A percentile compares a stretch with the other conserved stretches of the same genome.
phyloP scores from a whole-genome alignment of 2,797 vertebrate genomes.

The Heteromormyrus szaboi region DNA sequence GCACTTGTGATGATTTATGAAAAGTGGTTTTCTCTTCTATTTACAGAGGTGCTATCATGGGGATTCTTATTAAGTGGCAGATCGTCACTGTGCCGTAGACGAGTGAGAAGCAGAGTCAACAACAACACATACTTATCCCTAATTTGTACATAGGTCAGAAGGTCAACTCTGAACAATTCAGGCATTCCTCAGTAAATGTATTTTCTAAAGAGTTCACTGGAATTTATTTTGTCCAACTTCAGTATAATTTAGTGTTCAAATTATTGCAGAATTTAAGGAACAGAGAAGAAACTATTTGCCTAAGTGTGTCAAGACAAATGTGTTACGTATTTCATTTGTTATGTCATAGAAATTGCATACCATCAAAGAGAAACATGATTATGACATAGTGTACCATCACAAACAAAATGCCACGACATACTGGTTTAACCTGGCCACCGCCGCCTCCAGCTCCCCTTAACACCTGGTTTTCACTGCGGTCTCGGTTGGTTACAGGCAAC shows the following conservation, averaged over 20 bases:
- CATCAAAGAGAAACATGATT: not conserved
- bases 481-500: not conserved
- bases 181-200: not conserved
- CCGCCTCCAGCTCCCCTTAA: not conserved
- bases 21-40: not conserved
- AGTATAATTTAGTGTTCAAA: not conserved
- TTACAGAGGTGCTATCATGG: not conserved
- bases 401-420: not conserved
- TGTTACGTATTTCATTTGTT: not conserved
- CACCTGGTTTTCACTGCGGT: not conserved
- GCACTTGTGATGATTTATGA: not conserved
- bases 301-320: not conserved
- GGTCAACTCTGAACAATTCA: not conserved
- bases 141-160: not conserved
- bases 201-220: not conserved
- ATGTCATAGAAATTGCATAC: not conserved
- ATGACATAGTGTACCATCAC: not conserved
- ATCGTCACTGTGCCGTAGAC: not conserved
- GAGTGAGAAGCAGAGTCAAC: not conserved
- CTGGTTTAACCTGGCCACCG: not conserved
- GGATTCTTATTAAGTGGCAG: not conserved
- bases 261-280: not conserved
- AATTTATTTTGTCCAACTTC: not conserved
- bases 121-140: not conserved
- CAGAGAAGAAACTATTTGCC: not conserved